A percentile compares a stretch with the other conserved stretches of the same genome.
Evolutionary conservation across 2,113 vertebrate genomes (phyloP).

Genomic region (Atrichornis clamosus): DNA sequence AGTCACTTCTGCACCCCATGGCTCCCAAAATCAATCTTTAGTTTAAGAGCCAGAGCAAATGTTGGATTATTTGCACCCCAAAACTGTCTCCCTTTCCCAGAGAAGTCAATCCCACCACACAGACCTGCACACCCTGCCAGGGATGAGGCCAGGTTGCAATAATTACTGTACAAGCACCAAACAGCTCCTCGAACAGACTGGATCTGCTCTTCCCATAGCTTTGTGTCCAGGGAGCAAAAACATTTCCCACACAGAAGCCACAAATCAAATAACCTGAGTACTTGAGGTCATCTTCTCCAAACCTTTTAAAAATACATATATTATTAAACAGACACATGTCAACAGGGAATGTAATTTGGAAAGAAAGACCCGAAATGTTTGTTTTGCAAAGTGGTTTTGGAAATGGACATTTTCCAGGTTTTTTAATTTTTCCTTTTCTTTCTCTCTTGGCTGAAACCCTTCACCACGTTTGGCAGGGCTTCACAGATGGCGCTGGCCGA

Average conservation of each 20-base stretch:
- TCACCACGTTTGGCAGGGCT: conserved; percentile 38
- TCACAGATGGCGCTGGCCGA: conserved; percentile 49
- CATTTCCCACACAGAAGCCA: not conserved
- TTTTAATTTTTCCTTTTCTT: conserved; percentile 47
- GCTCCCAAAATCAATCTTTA: not conserved
- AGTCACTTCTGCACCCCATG: accelerated
- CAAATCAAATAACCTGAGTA: not conserved
- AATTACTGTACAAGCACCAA: not conserved
- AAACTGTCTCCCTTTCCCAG: not conserved
- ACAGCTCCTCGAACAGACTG: not conserved
- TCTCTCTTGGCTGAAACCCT: conserved; percentile 45
- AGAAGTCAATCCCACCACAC: not conserved
- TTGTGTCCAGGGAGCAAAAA: not conserved
- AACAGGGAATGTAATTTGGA: not conserved
- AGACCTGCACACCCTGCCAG: accelerated
- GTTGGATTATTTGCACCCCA: not conserved
- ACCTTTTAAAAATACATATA: not conserved
- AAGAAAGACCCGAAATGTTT: conserved; percentile 44
- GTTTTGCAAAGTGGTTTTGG: conserved; percentile 40
- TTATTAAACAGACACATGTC: conserved; percentile 2
- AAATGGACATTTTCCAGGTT: conserved; percentile 7
- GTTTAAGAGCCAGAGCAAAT: accelerated
- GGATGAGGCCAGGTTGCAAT: not conserved
- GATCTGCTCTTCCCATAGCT: not conserved
- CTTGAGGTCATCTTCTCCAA: not conserved